Evolutionary conservation across 2,888 invertebrate genomes (phyloP).

Genomic region (Coremacera marginata): DNA sequence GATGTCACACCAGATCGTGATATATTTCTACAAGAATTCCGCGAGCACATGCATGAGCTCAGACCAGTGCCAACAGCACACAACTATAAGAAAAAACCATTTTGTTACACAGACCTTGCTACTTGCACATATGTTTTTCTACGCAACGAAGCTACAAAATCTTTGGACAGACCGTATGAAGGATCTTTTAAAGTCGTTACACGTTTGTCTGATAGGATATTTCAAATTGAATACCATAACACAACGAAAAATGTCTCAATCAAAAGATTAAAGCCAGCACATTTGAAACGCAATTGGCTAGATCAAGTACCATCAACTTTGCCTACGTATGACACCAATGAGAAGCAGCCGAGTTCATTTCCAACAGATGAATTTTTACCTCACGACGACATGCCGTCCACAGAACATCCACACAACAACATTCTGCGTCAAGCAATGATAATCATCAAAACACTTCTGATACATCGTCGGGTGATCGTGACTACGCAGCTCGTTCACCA

Average conservation of each 20-base stretch:
- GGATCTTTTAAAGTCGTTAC: conserved; percentile 33
- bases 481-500: too few species aligned
- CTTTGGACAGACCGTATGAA: conserved; percentile 34
- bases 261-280: conserved; percentile 36
- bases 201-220: conserved; percentile 28
- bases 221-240: conserved; percentile 19
- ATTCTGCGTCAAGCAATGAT: too few species aligned
- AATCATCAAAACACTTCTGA: too few species aligned
- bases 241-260: conserved; percentile 26
- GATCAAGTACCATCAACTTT: too few species aligned
- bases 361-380: too few species aligned
- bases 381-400: too few species aligned
- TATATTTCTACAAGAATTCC: conserved; percentile 31
- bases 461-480: too few species aligned
- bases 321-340: too few species aligned
- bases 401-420: too few species aligned
- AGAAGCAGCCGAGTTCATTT: too few species aligned
- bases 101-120: conserved; percentile 31
- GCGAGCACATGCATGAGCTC: conserved; percentile 26
- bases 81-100: conserved; percentile 22
- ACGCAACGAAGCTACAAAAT: conserved; percentile 18
- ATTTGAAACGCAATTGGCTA: neutral
- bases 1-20: conserved; percentile 17
- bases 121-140: conserved; percentile 37
- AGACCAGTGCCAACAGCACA: conserved; percentile 31